Percentiles rank a stretch among this genome's conserved stretches.
Evolutionary conservation across 2,797 vertebrate genomes (phyloP).

Genomic region (Notoglanidium macrostoma): DNA sequence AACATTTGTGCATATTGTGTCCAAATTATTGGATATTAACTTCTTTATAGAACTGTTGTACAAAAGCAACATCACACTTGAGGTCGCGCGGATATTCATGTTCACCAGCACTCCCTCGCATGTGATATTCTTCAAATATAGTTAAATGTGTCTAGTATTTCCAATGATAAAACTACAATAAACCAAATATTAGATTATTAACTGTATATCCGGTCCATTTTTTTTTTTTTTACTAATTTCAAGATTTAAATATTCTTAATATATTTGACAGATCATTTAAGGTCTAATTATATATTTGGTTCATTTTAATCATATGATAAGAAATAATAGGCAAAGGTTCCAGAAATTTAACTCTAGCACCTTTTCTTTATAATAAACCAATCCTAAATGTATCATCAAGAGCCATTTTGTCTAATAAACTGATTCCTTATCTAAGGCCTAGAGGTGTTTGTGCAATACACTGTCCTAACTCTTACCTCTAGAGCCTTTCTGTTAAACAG

Average conservation of each 20-base stretch:
- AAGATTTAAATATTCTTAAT: not conserved
- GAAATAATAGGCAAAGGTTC: not conserved
- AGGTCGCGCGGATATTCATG: no score
- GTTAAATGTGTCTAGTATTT: not conserved
- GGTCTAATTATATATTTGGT: not conserved
- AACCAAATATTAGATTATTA: not conserved
- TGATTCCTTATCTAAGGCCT: not conserved
- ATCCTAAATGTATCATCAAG: no score
- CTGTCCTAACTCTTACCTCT: not conserved
- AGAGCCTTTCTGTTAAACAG: not conserved
- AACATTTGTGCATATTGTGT: no score
- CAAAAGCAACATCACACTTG: no score
- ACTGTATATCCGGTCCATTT: not conserved
- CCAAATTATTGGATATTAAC: no score
- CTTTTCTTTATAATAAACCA: no score
- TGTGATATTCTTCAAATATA: not conserved
- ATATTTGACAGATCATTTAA: not conserved
- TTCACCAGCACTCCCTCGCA: no score
- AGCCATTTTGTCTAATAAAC: not conserved
- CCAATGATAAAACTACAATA: not conserved
- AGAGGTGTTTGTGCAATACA: not conserved
- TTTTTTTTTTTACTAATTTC: not conserved
- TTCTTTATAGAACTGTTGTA: no score
- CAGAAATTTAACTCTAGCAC: not conserved
- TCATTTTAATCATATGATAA: not conserved